phyloP scores from a whole-genome alignment of 1,140 invertebrate genomes.

The Chionoecetes opilio region DNA sequence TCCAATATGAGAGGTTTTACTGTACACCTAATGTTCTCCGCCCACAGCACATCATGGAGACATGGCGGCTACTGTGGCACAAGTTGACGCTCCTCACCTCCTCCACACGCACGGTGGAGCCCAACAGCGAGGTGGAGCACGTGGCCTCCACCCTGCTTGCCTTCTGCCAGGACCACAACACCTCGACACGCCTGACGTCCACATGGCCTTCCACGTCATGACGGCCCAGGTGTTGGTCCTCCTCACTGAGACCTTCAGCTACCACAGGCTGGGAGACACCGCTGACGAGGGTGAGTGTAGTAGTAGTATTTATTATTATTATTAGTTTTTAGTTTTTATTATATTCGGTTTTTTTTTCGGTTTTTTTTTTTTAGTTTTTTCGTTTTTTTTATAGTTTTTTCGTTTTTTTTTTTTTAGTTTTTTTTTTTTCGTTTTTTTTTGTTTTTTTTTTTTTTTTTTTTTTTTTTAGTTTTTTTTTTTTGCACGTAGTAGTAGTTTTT shows the following conservation, averaged over 20 bases:
- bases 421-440: too few species aligned
- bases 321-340: too few species aligned
- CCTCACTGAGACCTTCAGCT: slow-evolving; percentile 59
- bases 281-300: slow-evolving; percentile 60
- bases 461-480: background rate
- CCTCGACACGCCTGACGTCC: slow-evolving; percentile 57
- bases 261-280: slow-evolving; percentile 63
- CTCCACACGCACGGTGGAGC: slow-evolving; percentile 66
- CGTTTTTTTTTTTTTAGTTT: too few species aligned
- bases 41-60: slow-evolving; percentile 69
- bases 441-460: too few species aligned
- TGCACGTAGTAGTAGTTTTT: too few species aligned
- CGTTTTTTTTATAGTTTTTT: too few species aligned
- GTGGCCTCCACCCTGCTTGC: slow-evolving; percentile 51
- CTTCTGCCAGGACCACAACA: slow-evolving; percentile 35
- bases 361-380: too few species aligned
- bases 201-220: slow-evolving; percentile 31
- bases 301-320: background rate
- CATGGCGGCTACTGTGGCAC: slow-evolving; percentile 68
- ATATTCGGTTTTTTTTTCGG: too few species aligned
- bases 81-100: slow-evolving; percentile 66
- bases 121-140: slow-evolving; percentile 74
- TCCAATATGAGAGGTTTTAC: too few species aligned
- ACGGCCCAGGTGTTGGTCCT: slow-evolving; percentile 54
- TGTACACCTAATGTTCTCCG: background rate